Evolutionary conservation across 2,113 vertebrate genomes (phyloP).

Genomic region (Hepsetus odoe): DNA sequence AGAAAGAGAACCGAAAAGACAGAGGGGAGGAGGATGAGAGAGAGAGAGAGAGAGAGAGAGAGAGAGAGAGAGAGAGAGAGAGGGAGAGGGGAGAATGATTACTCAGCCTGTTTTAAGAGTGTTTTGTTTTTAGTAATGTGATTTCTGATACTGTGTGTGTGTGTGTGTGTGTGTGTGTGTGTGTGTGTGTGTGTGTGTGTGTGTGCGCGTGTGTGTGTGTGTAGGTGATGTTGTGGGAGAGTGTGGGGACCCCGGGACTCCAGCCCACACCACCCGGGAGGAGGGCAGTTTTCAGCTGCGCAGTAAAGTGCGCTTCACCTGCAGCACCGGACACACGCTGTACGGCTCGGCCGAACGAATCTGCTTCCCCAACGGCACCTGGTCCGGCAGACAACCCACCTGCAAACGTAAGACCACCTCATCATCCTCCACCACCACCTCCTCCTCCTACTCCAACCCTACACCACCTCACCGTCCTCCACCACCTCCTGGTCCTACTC

Average conservation of each 20-base stretch:
- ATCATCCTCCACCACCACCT: neutral
- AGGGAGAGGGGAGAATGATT: too few relatives aligned
- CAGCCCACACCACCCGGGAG: slow-evolving; percentile 90
- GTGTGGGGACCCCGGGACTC: slow-evolving; percentile 94
- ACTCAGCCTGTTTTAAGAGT: too few relatives aligned
- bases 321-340: slow-evolving; percentile 87
- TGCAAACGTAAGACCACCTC: slow-evolving; percentile 88
- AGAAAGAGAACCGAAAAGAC: too few relatives aligned
- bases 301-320: slow-evolving; percentile 89
- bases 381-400: slow-evolving; percentile 94
- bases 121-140: too few relatives aligned
- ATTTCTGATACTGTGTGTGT: too few relatives aligned
- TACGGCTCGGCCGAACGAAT: slow-evolving; percentile 93
- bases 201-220: slow-evolving; percentile 55
- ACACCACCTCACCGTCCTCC: too few relatives aligned
- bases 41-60: too few relatives aligned
- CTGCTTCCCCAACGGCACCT: slow-evolving; percentile 92
- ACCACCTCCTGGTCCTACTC: too few relatives aligned
- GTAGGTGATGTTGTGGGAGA: slow-evolving; percentile 84
- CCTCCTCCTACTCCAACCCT: too few relatives aligned
- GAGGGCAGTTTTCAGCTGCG: slow-evolving; percentile 90
- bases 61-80: too few relatives aligned
- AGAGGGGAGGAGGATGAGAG: too few relatives aligned
- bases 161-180: neutral
- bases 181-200: slow-evolving; percentile 24